These are phyloP conservation scores for Magallana nippona DNA, from an alignment of 2,888 invertebrate genomes.

Conservation along the genomic window DNA sequence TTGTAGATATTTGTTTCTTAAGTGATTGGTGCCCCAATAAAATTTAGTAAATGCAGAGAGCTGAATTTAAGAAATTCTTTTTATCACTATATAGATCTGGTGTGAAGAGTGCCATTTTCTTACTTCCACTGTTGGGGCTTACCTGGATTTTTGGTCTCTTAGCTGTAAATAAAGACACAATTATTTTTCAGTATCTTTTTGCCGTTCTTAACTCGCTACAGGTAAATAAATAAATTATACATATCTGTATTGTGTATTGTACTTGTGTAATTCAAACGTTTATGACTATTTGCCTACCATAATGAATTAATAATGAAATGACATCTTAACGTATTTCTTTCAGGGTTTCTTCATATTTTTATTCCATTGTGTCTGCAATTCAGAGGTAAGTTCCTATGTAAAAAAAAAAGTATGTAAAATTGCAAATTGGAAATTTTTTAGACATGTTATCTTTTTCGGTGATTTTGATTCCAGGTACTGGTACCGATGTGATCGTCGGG, in stretches of 20 bases:
- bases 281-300: not conserved
- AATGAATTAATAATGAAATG: not conserved
- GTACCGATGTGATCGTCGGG: too few species aligned
- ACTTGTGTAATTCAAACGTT: not conserved
- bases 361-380: slow-evolving; percentile 69
- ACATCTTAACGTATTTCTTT: not conserved
- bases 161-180: slow-evolving; percentile 63
- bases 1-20: too few species aligned
- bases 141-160: slow-evolving; percentile 71
- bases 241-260: too few species aligned
- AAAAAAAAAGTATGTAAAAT: not conserved
- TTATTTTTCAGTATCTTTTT: slow-evolving; percentile 72
- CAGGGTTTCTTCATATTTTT: slow-evolving; percentile 72
- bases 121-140: slow-evolving; percentile 68
- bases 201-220: slow-evolving; percentile 68
- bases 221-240: slow-evolving; percentile 47
- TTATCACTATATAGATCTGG: slow-evolving; percentile 54
- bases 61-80: not conserved
- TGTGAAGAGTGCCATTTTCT: slow-evolving; percentile 63
- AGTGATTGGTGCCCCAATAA: too few species aligned
- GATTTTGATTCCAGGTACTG: not conserved
- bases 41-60: not conserved
- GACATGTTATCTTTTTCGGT: not conserved
- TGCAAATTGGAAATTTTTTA: not conserved
- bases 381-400: slow-evolving; percentile 61